These are phyloP conservation scores for Venustoraphidia nigricollis DNA, from an alignment of 2,888 invertebrate genomes.

Conservation along the genomic window DNA sequence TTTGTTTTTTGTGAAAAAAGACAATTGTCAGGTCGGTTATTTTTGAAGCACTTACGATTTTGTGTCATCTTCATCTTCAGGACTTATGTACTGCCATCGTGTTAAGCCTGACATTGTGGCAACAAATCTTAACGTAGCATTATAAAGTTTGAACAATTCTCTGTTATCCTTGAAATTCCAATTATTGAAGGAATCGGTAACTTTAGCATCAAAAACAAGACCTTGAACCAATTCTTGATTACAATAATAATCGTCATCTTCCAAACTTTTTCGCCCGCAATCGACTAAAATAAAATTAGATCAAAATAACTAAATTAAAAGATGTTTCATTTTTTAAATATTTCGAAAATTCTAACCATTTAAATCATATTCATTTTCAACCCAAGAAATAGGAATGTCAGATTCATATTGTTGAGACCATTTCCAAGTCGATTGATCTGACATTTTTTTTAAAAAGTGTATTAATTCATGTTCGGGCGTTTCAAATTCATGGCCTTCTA, in stretches of 20 bases:
- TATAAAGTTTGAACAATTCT: constrained; percentile 45
- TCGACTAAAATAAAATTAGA: constrained; percentile 33
- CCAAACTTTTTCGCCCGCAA: constrained; percentile 45
- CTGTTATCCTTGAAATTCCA: constrained; percentile 38
- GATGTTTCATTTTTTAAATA: neutral
- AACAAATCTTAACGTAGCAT: constrained; percentile 63
- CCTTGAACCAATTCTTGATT: constrained; percentile 72
- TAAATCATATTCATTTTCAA: neutral
- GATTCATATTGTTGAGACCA: constrained; percentile 46
- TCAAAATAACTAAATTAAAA: neutral
- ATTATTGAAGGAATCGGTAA: constrained; percentile 35
- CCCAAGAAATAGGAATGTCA: constrained; percentile 9
- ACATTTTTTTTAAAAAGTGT: constrained; percentile 57
- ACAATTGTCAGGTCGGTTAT: neutral
- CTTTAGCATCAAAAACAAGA: constrained; percentile 75
- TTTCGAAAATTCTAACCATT: neutral
- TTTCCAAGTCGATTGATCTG: constrained; percentile 35
- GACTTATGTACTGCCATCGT: constrained; percentile 65
- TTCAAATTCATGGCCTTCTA: constrained; percentile 58
- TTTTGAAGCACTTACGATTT: constrained; percentile 17
- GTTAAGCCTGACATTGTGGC: constrained; percentile 83
- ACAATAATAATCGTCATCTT: constrained; percentile 63
- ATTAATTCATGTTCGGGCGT: constrained; percentile 59
- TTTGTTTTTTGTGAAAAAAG: too few species aligned
- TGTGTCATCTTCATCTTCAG: constrained; percentile 34